Evolutionary conservation across 2,113 vertebrate species (phyloP), one percentile per base, ranked within the genome.

Genomic region (Pluvialis apricaria): DNA sequence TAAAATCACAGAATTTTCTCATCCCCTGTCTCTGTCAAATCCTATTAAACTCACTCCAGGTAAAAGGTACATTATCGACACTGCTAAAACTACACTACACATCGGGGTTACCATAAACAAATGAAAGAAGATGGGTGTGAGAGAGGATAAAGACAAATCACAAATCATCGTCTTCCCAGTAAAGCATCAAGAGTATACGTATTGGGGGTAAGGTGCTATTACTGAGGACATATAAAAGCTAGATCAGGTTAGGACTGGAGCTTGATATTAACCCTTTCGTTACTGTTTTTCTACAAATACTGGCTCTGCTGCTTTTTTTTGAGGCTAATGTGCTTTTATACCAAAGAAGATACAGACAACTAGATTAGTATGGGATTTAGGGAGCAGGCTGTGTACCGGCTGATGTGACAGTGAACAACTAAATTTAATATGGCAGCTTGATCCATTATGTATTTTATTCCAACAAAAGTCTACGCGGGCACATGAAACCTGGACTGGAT

Each of bases 391-490:
- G n/a, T 77, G 66, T 80, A 95, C 78, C 0, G 5, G 69, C 45
- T 91, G 91, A 95, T 94, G 79, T 90, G 94, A 91, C 92, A 96
- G 89, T 0, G 1, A 97, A 94, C 84, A 93, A 93, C 92, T 97
- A 90, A 97, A 96, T 97, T 97, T 95, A 94, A 96, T 96, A 96
- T 97, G 96, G 95, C 95, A 97, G 89, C 75, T 97, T 92, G 92
- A 94, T 95, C 84, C 47, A 96, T 95, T 96, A 97, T 90, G 91
- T 80, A 94, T 95, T 97, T 96, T 92, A 87, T 92, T 91, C 55
- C 87, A 81, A 87, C 78, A 73, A 89, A 84, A 86, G 75, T 73
- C 42, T 34, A 82, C 58, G 38, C 8, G 31, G 54, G 36, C 40
- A 83, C 19, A 19, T 75, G 87, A 97, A 97, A 96, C 89, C 78